Conservation (phyloP, 2,113 vertebrate species). For the Acrocephalus arundinaceus region DNA sequence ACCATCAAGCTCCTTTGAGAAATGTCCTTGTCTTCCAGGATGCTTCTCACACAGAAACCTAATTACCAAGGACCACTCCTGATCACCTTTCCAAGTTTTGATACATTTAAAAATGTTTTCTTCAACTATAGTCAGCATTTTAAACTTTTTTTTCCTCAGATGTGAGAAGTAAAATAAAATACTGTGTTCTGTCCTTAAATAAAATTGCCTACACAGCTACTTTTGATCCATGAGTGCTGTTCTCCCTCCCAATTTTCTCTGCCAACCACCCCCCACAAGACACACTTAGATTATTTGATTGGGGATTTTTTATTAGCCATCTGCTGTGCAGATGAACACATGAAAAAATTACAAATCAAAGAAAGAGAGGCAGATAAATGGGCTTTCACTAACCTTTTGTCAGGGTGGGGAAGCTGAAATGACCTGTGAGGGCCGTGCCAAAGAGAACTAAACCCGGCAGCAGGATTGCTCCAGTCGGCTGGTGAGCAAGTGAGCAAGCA, state of each 20-base stretch:
- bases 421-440: background rate
- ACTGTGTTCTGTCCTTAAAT: background rate
- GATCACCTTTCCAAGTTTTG: background rate
- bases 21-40: background rate
- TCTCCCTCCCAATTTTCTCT: background rate
- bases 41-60: background rate
- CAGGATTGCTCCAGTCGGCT: background rate
- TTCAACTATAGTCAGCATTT: conserved; percentile 1
- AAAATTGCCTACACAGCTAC: background rate
- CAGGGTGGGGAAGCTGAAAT: background rate
- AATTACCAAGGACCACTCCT: conserved; percentile 28
- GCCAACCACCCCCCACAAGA: background rate
- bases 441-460: background rate
- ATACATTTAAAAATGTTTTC: conserved; percentile 38
- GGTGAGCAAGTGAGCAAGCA: background rate
- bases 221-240: background rate
- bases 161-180: background rate
- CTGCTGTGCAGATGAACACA: background rate
- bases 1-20: conserved; percentile 25
- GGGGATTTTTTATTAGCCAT: background rate
- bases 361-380: background rate
- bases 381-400: conserved; percentile 39
- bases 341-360: background rate
- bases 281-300: background rate
- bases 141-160: background rate